A percentile compares a stretch with the other conserved stretches of the same genome.
Conservation (phyloP, 2,888 invertebrate species). For the Rosalia funebris region DNA sequence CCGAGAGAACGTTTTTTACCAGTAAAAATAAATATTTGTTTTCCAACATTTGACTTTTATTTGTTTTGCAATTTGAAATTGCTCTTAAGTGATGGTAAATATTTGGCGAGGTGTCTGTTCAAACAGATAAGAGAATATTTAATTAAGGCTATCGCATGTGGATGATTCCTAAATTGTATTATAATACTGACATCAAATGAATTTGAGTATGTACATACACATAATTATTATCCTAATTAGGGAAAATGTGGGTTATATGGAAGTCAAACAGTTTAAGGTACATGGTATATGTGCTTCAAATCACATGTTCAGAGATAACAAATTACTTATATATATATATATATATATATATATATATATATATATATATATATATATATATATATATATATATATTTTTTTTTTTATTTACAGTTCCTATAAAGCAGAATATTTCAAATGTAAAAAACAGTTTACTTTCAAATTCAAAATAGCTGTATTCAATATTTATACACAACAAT, state of each 20-base stretch:
- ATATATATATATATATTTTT: too few relatives aligned
- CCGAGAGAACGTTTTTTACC: slow-evolving; percentile 20
- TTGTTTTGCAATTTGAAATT: slow-evolving; percentile 27
- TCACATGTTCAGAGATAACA: too few relatives aligned
- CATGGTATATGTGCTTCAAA: too few relatives aligned
- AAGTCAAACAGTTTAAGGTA: too few relatives aligned
- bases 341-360: too few relatives aligned
- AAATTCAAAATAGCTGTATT: too few relatives aligned
- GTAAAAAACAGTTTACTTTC: too few relatives aligned
- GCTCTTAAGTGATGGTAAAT: slow-evolving; percentile 23
- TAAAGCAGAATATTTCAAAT: too few relatives aligned
- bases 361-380: too few relatives aligned
- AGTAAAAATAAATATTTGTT: slow-evolving; percentile 41
- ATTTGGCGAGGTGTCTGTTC: slow-evolving; percentile 27
- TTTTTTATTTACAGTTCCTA: too few relatives aligned
- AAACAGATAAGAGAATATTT: background rate
- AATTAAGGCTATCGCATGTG: background rate
- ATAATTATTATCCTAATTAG: background rate
- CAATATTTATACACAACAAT: too few relatives aligned
- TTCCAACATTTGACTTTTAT: slow-evolving; percentile 31
- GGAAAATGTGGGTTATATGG: background rate
- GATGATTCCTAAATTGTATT: slow-evolving; percentile 1
- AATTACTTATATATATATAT: too few relatives aligned
- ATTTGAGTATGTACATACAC: background rate
- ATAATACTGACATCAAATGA: background rate